Conservation (phyloP, 2,113 vertebrate species). For the Centrocercus urophasianus region DNA sequence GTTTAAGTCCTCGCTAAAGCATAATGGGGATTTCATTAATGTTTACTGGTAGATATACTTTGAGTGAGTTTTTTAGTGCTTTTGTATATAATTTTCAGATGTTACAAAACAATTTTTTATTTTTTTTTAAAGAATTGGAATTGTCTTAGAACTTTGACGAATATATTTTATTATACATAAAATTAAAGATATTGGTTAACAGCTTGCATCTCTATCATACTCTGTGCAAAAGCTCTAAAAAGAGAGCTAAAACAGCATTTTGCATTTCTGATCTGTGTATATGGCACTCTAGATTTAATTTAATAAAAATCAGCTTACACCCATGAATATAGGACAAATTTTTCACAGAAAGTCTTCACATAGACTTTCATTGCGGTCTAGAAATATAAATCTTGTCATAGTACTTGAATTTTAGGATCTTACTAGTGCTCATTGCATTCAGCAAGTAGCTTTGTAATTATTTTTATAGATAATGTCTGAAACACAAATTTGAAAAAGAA, state of each 20-base stretch:
- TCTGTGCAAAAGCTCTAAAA: neutral
- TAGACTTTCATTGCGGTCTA: neutral
- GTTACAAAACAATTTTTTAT: neutral
- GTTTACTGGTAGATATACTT: neutral
- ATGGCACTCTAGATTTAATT: neutral
- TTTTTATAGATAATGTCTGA: neutral
- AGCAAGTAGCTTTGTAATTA: neutral
- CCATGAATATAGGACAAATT: neutral
- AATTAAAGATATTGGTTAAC: neutral
- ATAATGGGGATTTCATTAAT: neutral
- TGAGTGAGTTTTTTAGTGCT: neutral
- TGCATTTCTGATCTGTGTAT: neutral
- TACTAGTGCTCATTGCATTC: neutral
- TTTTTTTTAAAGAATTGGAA: neutral
- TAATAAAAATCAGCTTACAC: neutral
- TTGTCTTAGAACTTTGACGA: neutral
- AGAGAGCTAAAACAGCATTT: neutral
- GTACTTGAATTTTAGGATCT: neutral
- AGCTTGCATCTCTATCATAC: neutral
- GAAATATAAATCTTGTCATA: neutral
- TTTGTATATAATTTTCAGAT: neutral
- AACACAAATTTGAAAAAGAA: neutral
- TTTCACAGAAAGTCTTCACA: neutral
- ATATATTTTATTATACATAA: neutral
- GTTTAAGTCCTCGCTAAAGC: neutral